phyloP scores from a whole-genome alignment of 2,888 invertebrate species.

The Bibio marci region DNA sequence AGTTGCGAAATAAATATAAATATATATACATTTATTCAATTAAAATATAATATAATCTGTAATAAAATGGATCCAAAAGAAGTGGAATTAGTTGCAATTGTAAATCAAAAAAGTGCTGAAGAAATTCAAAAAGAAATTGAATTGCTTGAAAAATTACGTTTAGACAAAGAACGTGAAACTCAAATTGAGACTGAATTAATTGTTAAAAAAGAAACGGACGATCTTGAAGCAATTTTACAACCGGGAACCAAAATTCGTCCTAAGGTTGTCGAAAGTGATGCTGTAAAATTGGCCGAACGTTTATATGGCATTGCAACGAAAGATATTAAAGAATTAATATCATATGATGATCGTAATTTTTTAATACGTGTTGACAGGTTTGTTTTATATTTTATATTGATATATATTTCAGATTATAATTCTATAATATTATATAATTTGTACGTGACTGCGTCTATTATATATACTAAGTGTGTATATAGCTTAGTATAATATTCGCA shows the following conservation, averaged over 20 bases:
- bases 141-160: not conserved
- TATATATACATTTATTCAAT: too few relatives aligned
- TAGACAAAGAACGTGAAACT: not conserved
- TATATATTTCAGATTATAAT: too few relatives aligned
- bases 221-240: conserved; percentile 14
- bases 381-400: too few relatives aligned
- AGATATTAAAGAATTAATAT: conserved; percentile 21
- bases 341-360: conserved; percentile 29
- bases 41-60: too few relatives aligned
- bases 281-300: conserved; percentile 21
- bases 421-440: too few relatives aligned
- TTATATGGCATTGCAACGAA: conserved; percentile 26
- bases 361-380: conserved; percentile 25
- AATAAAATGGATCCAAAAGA: not conserved
- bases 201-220: not conserved
- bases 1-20: too few relatives aligned
- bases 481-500: too few relatives aligned
- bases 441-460: too few relatives aligned
- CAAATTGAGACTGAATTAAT: not conserved
- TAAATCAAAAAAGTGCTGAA: not conserved
- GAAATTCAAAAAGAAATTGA: not conserved
- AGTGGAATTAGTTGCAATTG: not conserved
- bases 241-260: conserved; percentile 27
- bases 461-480: too few relatives aligned
- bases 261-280: conserved; percentile 18